Percentiles rank a stretch among this genome's conserved stretches.
Conservation (phyloP, 2,113 vertebrate species). For the Pituophis catenifer region DNA sequence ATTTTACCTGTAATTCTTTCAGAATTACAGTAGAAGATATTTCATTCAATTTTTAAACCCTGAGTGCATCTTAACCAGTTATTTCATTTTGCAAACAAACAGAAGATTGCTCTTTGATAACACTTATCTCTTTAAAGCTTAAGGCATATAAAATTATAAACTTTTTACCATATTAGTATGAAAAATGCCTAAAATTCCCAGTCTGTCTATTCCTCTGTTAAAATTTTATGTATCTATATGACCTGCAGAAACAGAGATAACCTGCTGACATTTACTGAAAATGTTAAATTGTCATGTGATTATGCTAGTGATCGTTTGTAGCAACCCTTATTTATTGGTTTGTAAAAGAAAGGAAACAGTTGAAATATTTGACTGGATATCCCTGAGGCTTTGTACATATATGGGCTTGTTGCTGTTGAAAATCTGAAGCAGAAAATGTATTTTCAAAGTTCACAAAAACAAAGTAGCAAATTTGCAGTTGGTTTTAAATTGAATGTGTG, state of each 20-base stretch:
- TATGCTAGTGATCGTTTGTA: conserved; percentile 20
- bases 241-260: conserved; percentile 43
- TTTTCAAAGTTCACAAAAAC: conserved; percentile 58
- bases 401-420: conserved; percentile 42
- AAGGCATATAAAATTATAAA: neutral
- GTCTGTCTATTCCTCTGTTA: conserved; percentile 7
- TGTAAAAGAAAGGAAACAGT: conserved; percentile 34
- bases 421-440: conserved; percentile 45
- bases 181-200: neutral
- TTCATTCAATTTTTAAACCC: neutral
- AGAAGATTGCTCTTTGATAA: neutral
- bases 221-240: conserved; percentile 11
- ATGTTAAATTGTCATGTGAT: conserved; percentile 53
- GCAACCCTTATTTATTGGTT: conserved; percentile 52
- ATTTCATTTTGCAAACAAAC: neutral
- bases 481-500: neutral
- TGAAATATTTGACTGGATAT: conserved; percentile 51
- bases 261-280: conserved; percentile 62
- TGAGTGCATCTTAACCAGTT: neutral
- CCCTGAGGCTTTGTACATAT: conserved; percentile 53
- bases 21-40: neutral
- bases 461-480: neutral
- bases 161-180: neutral
- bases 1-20: neutral
- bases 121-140: neutral